Evolutionary conservation across 2,113 vertebrate species (phyloP), one percentile per base, ranked within the genome.

Genomic region (Nothoprocta perdicaria): DNA sequence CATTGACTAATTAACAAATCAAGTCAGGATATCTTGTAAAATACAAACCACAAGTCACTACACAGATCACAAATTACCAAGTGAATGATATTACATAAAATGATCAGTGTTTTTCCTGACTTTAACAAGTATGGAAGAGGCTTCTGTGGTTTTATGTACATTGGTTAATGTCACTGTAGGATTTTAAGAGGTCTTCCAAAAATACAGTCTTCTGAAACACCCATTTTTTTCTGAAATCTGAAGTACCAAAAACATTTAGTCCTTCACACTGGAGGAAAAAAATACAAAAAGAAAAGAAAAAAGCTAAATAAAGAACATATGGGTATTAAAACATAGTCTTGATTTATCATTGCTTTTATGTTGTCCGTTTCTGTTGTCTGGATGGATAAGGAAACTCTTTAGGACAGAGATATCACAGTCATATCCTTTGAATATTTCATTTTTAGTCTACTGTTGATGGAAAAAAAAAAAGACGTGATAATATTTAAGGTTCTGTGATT

Each of bases 241-340:
- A 33, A 75, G 53, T 27, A 29, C 18, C 27, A 33, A 76, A 67
- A 61, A 21, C 0, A 0, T 53, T 68, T 52, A 24, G 53, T 75
- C 27, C 45, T 89, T 40, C 40, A 55, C 40, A 55, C 11, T 40
- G 18, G 21, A 48, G 48, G 21, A 41, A 46, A 62, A 63, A n/a
- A 65, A 63, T 27, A 41, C 4, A 29, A 65, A 33, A 48, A 31
- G 11, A 27, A 48, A 50, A 69, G 4, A 35, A 62, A 76, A 81
- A 45, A 9, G 29, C 38, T 53, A 61, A 61, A 5, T 35, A n/a
- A 27, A 68, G 31, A 52, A 67, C 1, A 1, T 0, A 1, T 43
- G 26, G 38, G 38, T 66, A 50, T 33, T 80, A 43, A 33, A 65
- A 68, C 79, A 12, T 3, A 21, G 33, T 65, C n/a, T 60, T n/a